Base-by-base conservation (phyloP, 1,140 invertebrate genomes). In the Drosophila tsacasi region DNA sequence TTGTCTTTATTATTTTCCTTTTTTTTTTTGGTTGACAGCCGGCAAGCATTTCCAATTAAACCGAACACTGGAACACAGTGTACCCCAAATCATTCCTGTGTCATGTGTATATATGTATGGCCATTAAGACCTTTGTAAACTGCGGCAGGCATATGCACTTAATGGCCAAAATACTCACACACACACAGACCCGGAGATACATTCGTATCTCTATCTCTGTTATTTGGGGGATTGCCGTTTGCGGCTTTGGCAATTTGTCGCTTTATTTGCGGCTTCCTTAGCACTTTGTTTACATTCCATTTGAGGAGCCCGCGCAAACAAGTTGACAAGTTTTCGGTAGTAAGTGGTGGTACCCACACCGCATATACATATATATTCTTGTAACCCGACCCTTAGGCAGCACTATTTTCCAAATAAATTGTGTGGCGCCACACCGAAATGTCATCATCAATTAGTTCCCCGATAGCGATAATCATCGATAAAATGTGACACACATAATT, bases 11-110 rank as follows among this genome's bases (percentile, higher is more conserved):
- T 76, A 73, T 66, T 61, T 55, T 32, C n/a, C 3, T 32, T 19
- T 19, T 52, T 76, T 73, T 63, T 32, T 55, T 19, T 2, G 49
- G 73, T 42, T 76, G 82, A 76, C 81, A 81, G 75, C 75, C 80
- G 49, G 63, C 64, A 80, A 60, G 58, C 68, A 80, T 89, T 89
- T 83, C 76, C 84, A 87, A 87, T 87, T 87, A 89, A 87, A 83
- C 35, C 37, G 23, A 47, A 60, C 27, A 72, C 32, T 30, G 55
- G 55, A 32, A 32, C n/a, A 50, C 47, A 35, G 19, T 57, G 54
- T 42, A 19, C 35, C 12, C 42, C 52, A 46, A 47, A 59, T 35
- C 40, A 47, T 44, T 40, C 23, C 30, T 23, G 37, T 64, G 21
- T 47, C 19, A 54, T 30, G 30, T 30, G 23, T 49, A n/a, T 62